Conservation (phyloP, 1,140 invertebrate species). For the Zeugodacus cucurbitae region DNA sequence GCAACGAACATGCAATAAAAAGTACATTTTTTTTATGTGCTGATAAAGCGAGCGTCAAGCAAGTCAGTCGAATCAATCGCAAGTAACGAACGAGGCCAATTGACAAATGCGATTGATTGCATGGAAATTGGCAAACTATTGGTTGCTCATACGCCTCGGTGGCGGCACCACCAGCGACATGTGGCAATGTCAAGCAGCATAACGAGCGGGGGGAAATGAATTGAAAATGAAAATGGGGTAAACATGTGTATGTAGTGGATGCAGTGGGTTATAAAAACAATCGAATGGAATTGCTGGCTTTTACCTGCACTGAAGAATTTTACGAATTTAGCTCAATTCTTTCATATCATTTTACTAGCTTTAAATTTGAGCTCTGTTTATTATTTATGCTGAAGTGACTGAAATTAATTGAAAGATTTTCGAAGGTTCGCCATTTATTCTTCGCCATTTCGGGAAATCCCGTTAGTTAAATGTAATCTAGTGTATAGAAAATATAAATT, state of each 20-base stretch:
- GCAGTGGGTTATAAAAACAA: background rate
- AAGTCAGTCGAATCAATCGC: constrained; percentile 5
- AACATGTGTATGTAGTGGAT: background rate
- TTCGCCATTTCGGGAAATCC: too few relatives aligned
- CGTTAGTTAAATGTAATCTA: too few relatives aligned
- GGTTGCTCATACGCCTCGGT: constrained; percentile 43
- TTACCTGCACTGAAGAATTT: background rate
- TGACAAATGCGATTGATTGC: constrained; percentile 42
- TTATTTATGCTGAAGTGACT: too few relatives aligned
- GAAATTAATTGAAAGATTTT: too few relatives aligned
- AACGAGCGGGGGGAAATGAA: background rate
- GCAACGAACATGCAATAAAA: background rate
- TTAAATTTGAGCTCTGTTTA: too few relatives aligned
- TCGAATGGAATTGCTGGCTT: background rate
- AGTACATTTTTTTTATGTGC: background rate
- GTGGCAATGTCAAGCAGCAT: background rate
- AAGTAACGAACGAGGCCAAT: constrained; percentile 31
- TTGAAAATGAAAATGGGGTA: constrained; percentile 24
- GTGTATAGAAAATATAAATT: too few relatives aligned
- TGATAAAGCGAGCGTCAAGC: background rate
- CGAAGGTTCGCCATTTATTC: too few relatives aligned
- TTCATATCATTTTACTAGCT: background rate
- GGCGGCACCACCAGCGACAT: constrained; percentile 5
- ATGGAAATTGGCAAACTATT: constrained; percentile 43
- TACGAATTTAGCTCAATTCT: background rate